These are phyloP conservation scores for Chrysina gloriosa DNA, from an alignment of 2,888 invertebrate species.

Conservation along the genomic window DNA sequence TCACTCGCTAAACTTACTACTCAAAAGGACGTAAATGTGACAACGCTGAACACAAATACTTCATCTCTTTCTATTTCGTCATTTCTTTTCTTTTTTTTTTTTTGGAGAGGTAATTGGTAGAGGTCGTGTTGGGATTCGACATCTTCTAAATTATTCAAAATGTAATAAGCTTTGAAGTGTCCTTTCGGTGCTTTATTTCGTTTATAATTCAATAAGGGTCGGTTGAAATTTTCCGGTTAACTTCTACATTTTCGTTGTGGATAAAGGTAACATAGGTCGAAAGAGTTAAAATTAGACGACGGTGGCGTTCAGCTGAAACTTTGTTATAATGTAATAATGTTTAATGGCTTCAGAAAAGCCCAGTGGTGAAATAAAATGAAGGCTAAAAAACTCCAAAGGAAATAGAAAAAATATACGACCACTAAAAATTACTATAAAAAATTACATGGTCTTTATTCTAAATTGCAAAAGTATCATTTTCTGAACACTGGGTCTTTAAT, in stretches of 20 bases:
- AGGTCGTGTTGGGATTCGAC: slow-evolving; percentile 30
- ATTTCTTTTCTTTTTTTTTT: slow-evolving; percentile 1
- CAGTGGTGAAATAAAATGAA: neutral
- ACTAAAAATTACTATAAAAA: too few species aligned
- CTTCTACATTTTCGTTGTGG: slow-evolving; percentile 7
- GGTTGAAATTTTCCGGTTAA: slow-evolving; percentile 11
- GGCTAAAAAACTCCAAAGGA: neutral
- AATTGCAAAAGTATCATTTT: too few species aligned
- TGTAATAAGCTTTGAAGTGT: slow-evolving; percentile 33
- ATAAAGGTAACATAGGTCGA: neutral
- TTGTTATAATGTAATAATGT: neutral
- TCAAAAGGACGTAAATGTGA: slow-evolving; percentile 1
- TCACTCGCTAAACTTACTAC: slow-evolving; percentile 13
- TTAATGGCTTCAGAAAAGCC: too few species aligned
- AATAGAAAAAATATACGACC: neutral
- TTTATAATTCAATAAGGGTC: slow-evolving; percentile 31
- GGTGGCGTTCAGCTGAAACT: neutral
- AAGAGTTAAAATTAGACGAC: slow-evolving; percentile 6
- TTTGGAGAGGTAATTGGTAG: slow-evolving; percentile 18
- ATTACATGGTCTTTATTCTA: too few species aligned
- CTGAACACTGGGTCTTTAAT: too few species aligned
- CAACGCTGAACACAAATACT: neutral
- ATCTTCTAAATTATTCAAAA: slow-evolving; percentile 35
- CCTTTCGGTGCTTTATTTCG: slow-evolving; percentile 32
- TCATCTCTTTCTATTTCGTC: neutral